These are phyloP conservation scores for Rhyacophila brunnea DNA, from an alignment of 1,140 invertebrate species.

Conservation along the genomic window DNA sequence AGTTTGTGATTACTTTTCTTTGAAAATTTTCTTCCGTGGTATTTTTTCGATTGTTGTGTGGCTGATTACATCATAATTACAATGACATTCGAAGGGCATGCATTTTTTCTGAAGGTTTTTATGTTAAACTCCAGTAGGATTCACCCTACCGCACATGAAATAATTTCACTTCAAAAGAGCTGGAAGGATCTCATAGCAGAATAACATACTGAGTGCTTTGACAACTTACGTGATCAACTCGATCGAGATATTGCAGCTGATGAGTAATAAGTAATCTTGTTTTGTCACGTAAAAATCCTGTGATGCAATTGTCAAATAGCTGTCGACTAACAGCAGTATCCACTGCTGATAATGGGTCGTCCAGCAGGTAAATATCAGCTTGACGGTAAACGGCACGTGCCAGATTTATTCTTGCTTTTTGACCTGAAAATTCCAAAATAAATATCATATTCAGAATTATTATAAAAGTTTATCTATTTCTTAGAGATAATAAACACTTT, in stretches of 20 bases:
- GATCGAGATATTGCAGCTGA: slow-evolving; percentile 70
- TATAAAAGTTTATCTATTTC: no score
- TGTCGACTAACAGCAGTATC: slow-evolving; percentile 78
- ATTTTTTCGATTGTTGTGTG: no score
- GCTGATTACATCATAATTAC: no score
- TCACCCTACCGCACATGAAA: not conserved
- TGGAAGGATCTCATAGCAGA: not conserved
- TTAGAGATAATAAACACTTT: no score
- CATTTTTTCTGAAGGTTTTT: no score
- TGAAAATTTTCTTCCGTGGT: no score
- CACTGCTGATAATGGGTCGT: slow-evolving; percentile 81
- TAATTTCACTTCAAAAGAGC: slow-evolving; percentile 2
- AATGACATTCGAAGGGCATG: no score
- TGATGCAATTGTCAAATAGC: slow-evolving; percentile 69
- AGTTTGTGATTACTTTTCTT: no score
- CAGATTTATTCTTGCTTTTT: slow-evolving; percentile 78
- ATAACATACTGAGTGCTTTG: not conserved
- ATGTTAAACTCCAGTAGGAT: not conserved
- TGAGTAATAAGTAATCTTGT: slow-evolving; percentile 68
- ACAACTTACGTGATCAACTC: slow-evolving; percentile 50
- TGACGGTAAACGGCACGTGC: slow-evolving; percentile 58
- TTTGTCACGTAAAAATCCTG: slow-evolving; percentile 61
- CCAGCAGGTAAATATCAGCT: slow-evolving; percentile 70
- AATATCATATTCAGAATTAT: no score
- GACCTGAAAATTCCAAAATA: slow-evolving; percentile 60